Evolutionary conservation across 2,797 vertebrate genomes (phyloP).

Genomic region (Acridotheres tristis): DNA sequence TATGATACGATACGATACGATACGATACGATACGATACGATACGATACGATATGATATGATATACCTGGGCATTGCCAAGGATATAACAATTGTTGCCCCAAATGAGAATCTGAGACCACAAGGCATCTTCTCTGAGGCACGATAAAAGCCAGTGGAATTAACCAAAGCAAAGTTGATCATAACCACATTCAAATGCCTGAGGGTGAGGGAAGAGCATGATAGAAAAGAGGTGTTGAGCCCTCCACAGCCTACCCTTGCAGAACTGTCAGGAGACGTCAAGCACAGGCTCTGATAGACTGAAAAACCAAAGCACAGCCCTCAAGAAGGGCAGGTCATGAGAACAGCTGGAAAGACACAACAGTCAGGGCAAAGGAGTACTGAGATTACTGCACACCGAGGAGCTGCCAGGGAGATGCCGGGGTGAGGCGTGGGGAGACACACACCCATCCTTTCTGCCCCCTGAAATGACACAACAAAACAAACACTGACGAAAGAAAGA

Average conservation of each 20-base stretch:
- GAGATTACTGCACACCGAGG: rapidly evolving
- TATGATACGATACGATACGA: too few relatives aligned
- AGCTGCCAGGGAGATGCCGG: rapidly evolving
- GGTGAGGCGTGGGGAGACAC: rapidly evolving
- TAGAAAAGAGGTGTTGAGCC: rapidly evolving
- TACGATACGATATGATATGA: too few relatives aligned
- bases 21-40: too few relatives aligned
- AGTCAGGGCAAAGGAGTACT: background rate
- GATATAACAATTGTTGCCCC: background rate
- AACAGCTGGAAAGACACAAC: background rate
- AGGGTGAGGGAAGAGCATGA: background rate
- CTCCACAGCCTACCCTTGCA: background rate
- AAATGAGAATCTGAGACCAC: background rate
- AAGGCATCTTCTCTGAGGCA: background rate
- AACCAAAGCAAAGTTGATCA: background rate
- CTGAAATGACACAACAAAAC: background rate
- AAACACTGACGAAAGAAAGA: background rate
- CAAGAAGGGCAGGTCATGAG: background rate
- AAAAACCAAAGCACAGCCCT: background rate
- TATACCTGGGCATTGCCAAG: background rate
- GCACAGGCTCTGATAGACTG: background rate
- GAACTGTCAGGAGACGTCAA: background rate
- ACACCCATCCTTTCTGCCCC: background rate
- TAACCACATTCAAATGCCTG: background rate
- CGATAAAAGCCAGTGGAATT: background rate